Conservation (phyloP, 2,888 invertebrate genomes). For the Pristionchus entomophagus region DNA sequence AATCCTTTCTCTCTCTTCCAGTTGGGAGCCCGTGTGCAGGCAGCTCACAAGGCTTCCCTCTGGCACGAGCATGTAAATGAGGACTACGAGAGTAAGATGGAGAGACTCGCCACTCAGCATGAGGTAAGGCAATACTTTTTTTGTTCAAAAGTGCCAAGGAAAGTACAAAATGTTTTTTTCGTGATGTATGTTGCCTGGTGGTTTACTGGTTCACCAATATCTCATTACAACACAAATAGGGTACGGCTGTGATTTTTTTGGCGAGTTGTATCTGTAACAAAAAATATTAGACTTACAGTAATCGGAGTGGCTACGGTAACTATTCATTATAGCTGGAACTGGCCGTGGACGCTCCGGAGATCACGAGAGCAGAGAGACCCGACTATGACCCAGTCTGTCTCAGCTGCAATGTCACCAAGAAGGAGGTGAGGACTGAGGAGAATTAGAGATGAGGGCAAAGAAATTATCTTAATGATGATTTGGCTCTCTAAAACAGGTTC, state of each 20-base stretch:
- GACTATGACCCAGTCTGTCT: conserved; percentile 69
- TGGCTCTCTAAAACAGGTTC: too few relatives aligned
- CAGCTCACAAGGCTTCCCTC: conserved; percentile 59
- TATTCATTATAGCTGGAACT: conserved; percentile 28
- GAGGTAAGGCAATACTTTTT: conserved; percentile 46
- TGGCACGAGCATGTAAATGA: conserved; percentile 69
- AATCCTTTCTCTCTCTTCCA: conserved; percentile 49
- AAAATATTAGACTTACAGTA: too few relatives aligned
- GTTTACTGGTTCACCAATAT: too few relatives aligned
- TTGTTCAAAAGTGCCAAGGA: too few relatives aligned
- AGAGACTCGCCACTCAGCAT: conserved; percentile 56
- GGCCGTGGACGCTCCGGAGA: conserved; percentile 52
- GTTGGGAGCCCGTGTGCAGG: conserved; percentile 62
- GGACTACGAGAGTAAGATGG: conserved; percentile 64
- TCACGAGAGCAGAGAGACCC: conserved; percentile 61
- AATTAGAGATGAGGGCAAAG: too few relatives aligned
- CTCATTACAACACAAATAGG: too few relatives aligned
- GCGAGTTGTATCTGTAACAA: too few relatives aligned
- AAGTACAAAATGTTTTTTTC: too few relatives aligned
- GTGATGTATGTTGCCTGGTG: too few relatives aligned
- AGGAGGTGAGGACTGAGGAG: conserved; percentile 51
- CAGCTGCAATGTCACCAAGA: conserved; percentile 71
- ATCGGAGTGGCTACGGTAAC: too few relatives aligned
- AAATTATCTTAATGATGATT: too few relatives aligned
- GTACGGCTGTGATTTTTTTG: too few relatives aligned